phyloP scores from a whole-genome alignment of 92 coral and sea anemone genomes.

The Siderastrea siderea region DNA sequence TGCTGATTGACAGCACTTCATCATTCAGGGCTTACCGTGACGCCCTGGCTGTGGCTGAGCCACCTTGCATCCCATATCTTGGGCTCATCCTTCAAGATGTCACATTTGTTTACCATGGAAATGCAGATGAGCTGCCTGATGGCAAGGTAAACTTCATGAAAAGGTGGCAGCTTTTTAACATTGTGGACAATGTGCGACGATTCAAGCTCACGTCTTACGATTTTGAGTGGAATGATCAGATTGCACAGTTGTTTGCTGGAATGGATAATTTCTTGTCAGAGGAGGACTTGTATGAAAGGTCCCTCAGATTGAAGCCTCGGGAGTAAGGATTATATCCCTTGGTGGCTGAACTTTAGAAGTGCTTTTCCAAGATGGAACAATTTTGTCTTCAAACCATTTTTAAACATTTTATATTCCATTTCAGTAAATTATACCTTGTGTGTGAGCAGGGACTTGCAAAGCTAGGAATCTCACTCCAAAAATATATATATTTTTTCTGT shows the following conservation, averaged over 20 bases:
- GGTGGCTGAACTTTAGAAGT: not conserved
- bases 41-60: slow-evolving; percentile 84
- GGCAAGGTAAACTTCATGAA: slow-evolving; percentile 99
- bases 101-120: slow-evolving; percentile 97
- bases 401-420: not conserved
- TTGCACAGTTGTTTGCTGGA: slow-evolving; percentile 86
- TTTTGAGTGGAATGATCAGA: slow-evolving; percentile 91
- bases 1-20: slow-evolving; percentile 93
- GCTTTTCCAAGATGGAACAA: not conserved
- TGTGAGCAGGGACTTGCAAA: not conserved
- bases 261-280: slow-evolving; percentile 93
- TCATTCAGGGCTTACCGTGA: slow-evolving; percentile 95
- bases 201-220: slow-evolving; percentile 90
- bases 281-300: slow-evolving; percentile 94
- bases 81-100: slow-evolving; percentile 99
- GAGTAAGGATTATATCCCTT: slow-evolving; percentile 3
- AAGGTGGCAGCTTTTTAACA: slow-evolving; percentile 98
- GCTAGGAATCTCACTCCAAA: not conserved
- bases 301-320: slow-evolving; percentile 91
- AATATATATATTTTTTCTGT: not conserved
- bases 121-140: slow-evolving; percentile 96
- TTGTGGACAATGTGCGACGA: slow-evolving; percentile 91
- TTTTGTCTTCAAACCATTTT: not conserved
- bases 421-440: not conserved
- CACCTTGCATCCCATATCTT: slow-evolving; percentile 98